Evolutionary conservation across 2,113 vertebrate species (phyloP).

Genomic region (Tympanuchus pallidicinctus): DNA sequence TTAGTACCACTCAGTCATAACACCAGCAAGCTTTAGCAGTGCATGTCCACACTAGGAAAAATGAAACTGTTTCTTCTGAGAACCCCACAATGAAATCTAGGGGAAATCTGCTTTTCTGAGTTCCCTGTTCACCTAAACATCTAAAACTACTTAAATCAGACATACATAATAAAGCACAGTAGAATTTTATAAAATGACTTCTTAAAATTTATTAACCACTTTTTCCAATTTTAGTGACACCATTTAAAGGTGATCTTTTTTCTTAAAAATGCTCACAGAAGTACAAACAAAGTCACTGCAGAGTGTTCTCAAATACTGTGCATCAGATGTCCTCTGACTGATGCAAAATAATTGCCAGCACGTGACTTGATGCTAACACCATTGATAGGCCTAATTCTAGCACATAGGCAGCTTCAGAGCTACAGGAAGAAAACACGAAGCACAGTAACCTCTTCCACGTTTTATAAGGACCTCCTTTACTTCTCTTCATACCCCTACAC

Average conservation of each 20-base stretch:
- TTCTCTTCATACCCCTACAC: neutral
- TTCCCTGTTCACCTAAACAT: neutral
- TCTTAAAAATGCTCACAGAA: conserved; percentile 7
- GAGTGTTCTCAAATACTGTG: neutral
- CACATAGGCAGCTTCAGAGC: conserved; percentile 26
- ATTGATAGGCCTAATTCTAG: neutral
- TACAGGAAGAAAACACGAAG: neutral
- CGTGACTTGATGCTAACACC: neutral
- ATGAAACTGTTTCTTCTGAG: conserved; percentile 49
- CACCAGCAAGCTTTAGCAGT: conserved; percentile 54
- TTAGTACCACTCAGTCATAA: conserved; percentile 59
- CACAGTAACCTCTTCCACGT: neutral
- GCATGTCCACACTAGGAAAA: conserved; percentile 62
- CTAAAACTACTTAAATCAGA: neutral
- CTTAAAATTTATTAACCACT: neutral
- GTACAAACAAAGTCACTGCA: neutral
- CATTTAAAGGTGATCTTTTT: neutral
- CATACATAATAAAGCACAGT: neutral
- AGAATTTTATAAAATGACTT: neutral
- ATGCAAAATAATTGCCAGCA: neutral
- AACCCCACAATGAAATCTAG: conserved; percentile 41
- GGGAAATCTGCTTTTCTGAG: neutral
- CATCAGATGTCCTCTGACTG: neutral
- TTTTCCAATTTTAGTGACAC: neutral
- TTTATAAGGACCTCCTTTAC: neutral